A percentile compares a stretch with the other conserved stretches of the same genome.
Evolutionary conservation across 1,140 invertebrate species (phyloP).

Genomic region (Papilio aristodemus): DNA sequence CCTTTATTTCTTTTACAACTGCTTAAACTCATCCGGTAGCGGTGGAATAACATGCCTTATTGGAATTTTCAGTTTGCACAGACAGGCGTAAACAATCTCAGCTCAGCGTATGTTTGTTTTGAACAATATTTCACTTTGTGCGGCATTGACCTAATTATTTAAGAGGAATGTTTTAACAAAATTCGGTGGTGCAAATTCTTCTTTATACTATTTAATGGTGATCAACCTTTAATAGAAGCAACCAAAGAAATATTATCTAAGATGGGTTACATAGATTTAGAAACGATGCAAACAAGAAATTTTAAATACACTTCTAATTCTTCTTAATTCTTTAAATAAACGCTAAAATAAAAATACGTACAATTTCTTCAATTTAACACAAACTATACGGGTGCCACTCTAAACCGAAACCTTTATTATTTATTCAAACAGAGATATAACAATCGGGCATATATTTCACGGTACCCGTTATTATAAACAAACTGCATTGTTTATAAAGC

Average conservation of each 20-base stretch:
- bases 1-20: conserved; percentile 29
- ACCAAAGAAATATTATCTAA: too few species aligned
- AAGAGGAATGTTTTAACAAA: background rate
- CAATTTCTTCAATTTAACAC: too few species aligned
- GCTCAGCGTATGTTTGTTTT: background rate
- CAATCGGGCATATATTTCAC: conserved; percentile 30
- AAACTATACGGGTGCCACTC: background rate
- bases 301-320: too few species aligned
- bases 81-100: conserved; percentile 19
- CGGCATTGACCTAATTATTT: conserved; percentile 20
- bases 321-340: too few species aligned
- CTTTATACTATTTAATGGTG: too few species aligned
- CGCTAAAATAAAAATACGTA: too few species aligned
- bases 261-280: too few species aligned
- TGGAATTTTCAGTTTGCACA: conserved; percentile 20
- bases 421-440: conserved; percentile 3
- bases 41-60: conserved; percentile 23
- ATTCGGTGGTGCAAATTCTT: background rate
- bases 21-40: conserved; percentile 19
- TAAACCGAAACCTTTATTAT: background rate
- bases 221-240: too few species aligned
- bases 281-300: too few species aligned
- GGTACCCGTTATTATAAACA: conserved; percentile 37
- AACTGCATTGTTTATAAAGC: conserved; percentile 60
- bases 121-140: conserved; percentile 5